Percentiles rank a stretch among this genome's conserved stretches.
These are phyloP conservation scores for Acrossocheilus fasciatus DNA, from an alignment of 2,797 vertebrate genomes.

Conservation along the genomic window DNA sequence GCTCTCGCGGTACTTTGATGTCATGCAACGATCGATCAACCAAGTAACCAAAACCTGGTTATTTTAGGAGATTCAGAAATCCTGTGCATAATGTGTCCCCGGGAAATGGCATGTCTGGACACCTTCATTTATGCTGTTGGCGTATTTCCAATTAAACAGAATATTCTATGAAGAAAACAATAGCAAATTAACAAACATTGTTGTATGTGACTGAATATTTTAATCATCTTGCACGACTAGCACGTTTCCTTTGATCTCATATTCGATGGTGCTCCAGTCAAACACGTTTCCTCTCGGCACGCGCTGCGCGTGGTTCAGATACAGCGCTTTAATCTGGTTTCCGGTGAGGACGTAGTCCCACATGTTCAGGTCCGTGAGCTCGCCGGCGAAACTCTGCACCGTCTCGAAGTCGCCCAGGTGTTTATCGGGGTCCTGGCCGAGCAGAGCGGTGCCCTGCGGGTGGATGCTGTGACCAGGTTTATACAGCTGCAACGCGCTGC, in stretches of 20 bases:
- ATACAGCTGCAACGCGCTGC: slow-evolving; percentile 79
- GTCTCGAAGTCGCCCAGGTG: slow-evolving; percentile 73
- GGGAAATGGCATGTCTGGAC: no score
- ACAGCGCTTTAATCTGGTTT: slow-evolving; percentile 67
- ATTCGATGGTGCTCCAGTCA: slow-evolving; percentile 74
- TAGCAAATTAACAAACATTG: not conserved
- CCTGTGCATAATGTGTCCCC: no score
- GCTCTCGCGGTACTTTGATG: no score
- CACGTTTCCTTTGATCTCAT: slow-evolving; percentile 73
- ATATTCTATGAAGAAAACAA: not conserved
- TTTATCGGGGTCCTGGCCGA: slow-evolving; percentile 82
- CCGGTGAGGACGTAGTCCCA: slow-evolving; percentile 76
- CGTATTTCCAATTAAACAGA: not conserved
- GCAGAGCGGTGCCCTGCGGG: slow-evolving; percentile 66
- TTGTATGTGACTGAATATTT: slow-evolving; percentile 30
- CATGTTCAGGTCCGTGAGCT: slow-evolving; percentile 79
- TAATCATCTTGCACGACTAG: slow-evolving; percentile 80
- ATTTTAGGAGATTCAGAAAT: no score
- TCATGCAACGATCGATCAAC: no score
- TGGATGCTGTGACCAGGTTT: slow-evolving; percentile 75
- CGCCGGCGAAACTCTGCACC: slow-evolving; percentile 79
- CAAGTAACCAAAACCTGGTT: no score
- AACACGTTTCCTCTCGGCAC: slow-evolving; percentile 70
- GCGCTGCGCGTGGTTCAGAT: slow-evolving; percentile 55
- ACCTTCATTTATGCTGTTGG: not conserved